Percentiles rank a stretch among this genome's conserved stretches.
These are phyloP conservation scores for Callimico goeldii DNA, from an alignment of 2,797 vertebrate genomes.

Conservation along the genomic window DNA sequence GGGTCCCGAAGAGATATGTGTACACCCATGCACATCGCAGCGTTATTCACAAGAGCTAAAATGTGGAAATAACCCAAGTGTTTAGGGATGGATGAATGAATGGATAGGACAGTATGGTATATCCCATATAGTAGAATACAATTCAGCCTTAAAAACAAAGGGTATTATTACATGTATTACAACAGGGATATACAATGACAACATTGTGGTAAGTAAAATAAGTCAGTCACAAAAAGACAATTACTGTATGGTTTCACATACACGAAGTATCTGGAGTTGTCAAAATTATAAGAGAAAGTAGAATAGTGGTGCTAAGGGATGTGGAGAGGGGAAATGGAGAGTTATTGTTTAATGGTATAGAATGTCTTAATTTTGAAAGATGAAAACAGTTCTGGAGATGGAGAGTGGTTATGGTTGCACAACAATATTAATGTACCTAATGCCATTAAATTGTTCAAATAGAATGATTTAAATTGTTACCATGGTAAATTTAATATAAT, in stretches of 20 bases:
- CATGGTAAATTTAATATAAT: background rate
- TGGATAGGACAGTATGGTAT: background rate
- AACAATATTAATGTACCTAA: background rate
- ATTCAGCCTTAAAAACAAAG: background rate
- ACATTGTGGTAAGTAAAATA: background rate
- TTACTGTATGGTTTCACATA: background rate
- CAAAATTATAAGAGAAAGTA: background rate
- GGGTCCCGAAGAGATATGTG: background rate
- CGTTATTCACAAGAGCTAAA: background rate
- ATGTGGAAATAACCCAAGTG: background rate
- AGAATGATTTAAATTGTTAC: background rate
- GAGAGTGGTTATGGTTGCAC: background rate
- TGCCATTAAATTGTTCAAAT: background rate
- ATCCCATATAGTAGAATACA: background rate
- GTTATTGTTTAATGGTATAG: background rate
- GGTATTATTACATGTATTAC: background rate
- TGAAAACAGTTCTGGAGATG: background rate
- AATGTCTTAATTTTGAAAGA: background rate
- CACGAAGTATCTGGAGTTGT: background rate
- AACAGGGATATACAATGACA: background rate
- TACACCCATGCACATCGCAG: no score
- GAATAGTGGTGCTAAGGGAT: no score
- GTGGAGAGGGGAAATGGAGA: background rate
- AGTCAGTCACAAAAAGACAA: background rate
- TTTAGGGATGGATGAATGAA: background rate